phyloP scores from a whole-genome alignment of 2,113 vertebrate species.

The Nymphicus hollandicus region DNA sequence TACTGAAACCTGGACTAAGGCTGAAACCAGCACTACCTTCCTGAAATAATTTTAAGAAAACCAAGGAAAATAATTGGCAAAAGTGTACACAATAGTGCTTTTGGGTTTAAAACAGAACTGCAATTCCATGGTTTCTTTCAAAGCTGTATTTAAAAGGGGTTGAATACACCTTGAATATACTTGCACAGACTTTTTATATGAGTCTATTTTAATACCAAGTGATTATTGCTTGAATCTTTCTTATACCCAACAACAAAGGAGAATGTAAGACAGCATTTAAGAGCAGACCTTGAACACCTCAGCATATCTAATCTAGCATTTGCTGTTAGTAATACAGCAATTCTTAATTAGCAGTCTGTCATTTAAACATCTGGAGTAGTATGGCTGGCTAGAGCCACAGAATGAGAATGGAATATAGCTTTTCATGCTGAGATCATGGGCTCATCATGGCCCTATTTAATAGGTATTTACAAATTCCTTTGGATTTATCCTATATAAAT shows the following conservation, averaged over 20 bases:
- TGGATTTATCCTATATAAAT: background rate
- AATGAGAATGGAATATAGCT: background rate
- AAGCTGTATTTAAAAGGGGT: background rate
- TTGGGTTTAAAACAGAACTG: background rate
- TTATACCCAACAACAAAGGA: background rate
- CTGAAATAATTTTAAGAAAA: constrained; percentile 9
- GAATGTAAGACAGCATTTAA: background rate
- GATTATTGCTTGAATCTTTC: background rate
- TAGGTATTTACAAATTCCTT: background rate
- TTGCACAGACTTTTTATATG: background rate
- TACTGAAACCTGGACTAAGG: background rate
- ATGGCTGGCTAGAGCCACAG: background rate
- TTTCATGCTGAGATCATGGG: background rate
- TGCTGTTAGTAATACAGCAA: background rate
- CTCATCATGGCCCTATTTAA: background rate
- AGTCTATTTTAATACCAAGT: background rate
- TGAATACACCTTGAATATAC: background rate
- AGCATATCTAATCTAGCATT: background rate
- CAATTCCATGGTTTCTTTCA: background rate
- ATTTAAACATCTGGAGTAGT: background rate
- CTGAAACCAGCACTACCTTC: background rate
- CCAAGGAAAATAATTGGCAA: background rate
- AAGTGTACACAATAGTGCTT: background rate
- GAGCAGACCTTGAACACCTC: background rate
- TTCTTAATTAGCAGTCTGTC: background rate